phyloP scores from a whole-genome alignment of 1,140 invertebrate species.

The Drosophila nigrodunni region DNA sequence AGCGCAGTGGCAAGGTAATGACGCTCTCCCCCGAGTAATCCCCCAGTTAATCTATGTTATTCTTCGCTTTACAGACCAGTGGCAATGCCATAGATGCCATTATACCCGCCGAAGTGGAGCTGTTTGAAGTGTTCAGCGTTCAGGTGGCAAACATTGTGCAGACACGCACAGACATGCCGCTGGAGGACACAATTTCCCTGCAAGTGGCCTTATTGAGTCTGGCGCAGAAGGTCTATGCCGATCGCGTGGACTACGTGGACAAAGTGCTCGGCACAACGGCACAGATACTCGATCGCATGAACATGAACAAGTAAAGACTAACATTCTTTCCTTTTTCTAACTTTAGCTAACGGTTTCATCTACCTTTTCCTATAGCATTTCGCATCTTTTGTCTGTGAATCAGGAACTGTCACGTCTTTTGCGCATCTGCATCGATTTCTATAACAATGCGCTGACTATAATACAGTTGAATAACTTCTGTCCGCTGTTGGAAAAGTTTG shows the following conservation, averaged over 20 bases:
- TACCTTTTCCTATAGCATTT: slow-evolving; percentile 60
- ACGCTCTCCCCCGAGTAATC: accelerated
- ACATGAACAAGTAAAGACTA: slow-evolving; percentile 88
- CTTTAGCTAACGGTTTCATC: no score
- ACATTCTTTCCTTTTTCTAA: no score
- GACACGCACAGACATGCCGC: slow-evolving; percentile 96
- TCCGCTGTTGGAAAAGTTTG: slow-evolving; percentile 94
- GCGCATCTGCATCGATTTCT: slow-evolving; percentile 97
- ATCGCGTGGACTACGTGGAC: slow-evolving; percentile 97
- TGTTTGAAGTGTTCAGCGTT: slow-evolving; percentile 99
- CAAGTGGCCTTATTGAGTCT: slow-evolving; percentile 98
- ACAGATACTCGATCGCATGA: slow-evolving; percentile 92
- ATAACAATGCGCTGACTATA: slow-evolving; percentile 96
- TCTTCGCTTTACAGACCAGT: slow-evolving; percentile 84
- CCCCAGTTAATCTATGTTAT: background rate
- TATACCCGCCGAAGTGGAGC: slow-evolving; percentile 94
- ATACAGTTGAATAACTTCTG: slow-evolving; percentile 93
- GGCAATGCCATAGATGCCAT: slow-evolving; percentile 88
- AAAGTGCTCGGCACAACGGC: slow-evolving; percentile 96
- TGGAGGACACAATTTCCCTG: slow-evolving; percentile 97
- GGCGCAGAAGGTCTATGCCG: slow-evolving; percentile 98
- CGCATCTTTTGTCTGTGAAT: slow-evolving; percentile 75
- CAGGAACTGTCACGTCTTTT: slow-evolving; percentile 95
- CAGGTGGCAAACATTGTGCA: slow-evolving; percentile 98
- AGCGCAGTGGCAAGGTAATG: slow-evolving; percentile 87